Percentiles rank a stretch among this genome's conserved stretches.
phyloP scores from a whole-genome alignment of 2,888 invertebrate genomes.

The Scaptomyza cyrtandrae region DNA sequence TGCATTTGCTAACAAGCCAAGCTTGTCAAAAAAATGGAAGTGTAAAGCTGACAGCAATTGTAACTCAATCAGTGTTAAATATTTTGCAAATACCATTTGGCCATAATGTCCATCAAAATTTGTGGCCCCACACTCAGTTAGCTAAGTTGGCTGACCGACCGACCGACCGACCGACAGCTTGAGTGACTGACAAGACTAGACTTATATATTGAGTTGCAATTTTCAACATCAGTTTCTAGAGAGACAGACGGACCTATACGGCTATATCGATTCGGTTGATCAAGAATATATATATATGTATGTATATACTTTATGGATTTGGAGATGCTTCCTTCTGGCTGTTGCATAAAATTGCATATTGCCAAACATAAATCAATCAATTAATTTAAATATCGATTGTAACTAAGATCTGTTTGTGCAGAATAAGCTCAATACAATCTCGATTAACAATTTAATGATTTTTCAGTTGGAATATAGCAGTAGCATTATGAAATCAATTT shows the following conservation, averaged over 20 bases:
- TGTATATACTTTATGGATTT: too few species aligned
- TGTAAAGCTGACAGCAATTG: constrained; percentile 37
- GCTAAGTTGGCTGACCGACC: background rate
- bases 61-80: constrained; percentile 50
- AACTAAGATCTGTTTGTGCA: too few species aligned
- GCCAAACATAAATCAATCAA: background rate
- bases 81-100: constrained; percentile 46
- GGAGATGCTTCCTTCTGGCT: too few species aligned
- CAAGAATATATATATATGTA: too few species aligned
- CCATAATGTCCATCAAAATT: constrained; percentile 25
- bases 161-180: background rate
- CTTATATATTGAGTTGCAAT: background rate
- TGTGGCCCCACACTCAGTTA: background rate
- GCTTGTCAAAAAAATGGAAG: constrained; percentile 47
- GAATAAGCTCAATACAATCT: too few species aligned
- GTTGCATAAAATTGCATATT: too few species aligned
- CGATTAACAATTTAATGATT: too few species aligned
- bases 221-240: background rate
- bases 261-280: too few species aligned
- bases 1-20: constrained; percentile 62
- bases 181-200: background rate
- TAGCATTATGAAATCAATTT: too few species aligned
- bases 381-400: background rate
- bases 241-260: too few species aligned
- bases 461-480: too few species aligned